Evolutionary conservation across 92 coral and sea anemone species (phyloP), one percentile per base, ranked within the genome.

Genomic region (Meandrina meandrites): DNA sequence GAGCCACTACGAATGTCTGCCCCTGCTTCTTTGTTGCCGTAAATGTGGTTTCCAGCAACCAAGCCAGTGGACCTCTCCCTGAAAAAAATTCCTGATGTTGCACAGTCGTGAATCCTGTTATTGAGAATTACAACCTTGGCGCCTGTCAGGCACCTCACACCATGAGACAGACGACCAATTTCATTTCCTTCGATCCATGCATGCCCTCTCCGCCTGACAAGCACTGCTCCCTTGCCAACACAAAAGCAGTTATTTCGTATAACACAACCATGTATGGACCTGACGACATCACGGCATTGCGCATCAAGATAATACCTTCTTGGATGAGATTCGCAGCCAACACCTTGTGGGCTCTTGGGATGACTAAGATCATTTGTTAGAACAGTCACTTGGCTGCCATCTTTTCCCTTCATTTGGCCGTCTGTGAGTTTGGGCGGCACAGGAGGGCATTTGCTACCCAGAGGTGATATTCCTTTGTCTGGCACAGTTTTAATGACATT

Each of bases 131-230:
- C 97, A 48, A 95, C 90, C 66, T 90, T 97, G 27, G 97, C 96
- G 32, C 96, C 93, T 30, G 97, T 90, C 18, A 93, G 89, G 60
- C 99, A 97, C 12, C 98, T 89, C 36, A 97, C 79, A 18, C 98
- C 99, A 73, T 95, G 94, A 13, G 90, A 87, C 40, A 97, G 79
- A 32, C 88, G 88, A 35, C 89, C 76, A 83, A 97, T 93, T 88
- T 97, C 96, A 81, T 94, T 95, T 9, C 99, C 94, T 78, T 97
- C 99, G 74, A 97, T 87, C 99, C 99, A 97, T 9, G 96, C 98
- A 37, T 94, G 94, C 1, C 98, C 99, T 42, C 96, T 90, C 17
- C 98, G 93, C 9, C 99, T 84, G 30, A 95, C 93, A 13, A 93
- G 89, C 60, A 97, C 94, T 0, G 98, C 99, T 27, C 98, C 98